Percentiles rank a stretch among this genome's conserved stretches.
These are phyloP conservation scores for Parascotia fuliginaria DNA, from an alignment of 2,888 invertebrate species.

Conservation along the genomic window DNA sequence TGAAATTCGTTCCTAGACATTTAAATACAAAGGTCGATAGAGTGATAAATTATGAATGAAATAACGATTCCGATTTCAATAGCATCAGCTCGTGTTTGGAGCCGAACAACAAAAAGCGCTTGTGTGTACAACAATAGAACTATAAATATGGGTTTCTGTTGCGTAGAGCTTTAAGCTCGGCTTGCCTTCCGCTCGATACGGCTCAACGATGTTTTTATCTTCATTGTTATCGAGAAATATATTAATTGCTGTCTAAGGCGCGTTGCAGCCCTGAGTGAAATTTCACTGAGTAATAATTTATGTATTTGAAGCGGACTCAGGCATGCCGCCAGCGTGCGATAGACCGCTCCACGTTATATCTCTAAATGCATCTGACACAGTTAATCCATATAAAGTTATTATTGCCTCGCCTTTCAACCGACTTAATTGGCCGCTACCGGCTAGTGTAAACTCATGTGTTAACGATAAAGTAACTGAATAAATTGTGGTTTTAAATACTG, in stretches of 20 bases:
- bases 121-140: conserved; percentile 72
- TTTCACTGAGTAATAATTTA: conserved; percentile 61
- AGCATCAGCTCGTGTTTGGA: conserved; percentile 67
- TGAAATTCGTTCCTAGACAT: conserved; percentile 69
- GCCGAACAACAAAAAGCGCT: conserved; percentile 70
- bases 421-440: conserved; percentile 77
- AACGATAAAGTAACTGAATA: conserved; percentile 74
- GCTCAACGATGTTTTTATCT: conserved; percentile 58
- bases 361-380: conserved; percentile 76
- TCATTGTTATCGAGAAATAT: conserved; percentile 57
- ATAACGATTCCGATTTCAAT: conserved; percentile 65
- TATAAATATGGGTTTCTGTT: conserved; percentile 78
- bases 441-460: conserved; percentile 73
- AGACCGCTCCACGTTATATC: conserved; percentile 64
- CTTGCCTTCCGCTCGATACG: conserved; percentile 62
- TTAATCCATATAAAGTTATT: conserved; percentile 81
- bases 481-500: conserved; percentile 68
- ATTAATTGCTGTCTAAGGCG: conserved; percentile 62
- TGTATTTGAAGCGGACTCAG: conserved; percentile 59
- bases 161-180: conserved; percentile 54
- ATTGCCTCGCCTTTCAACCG: conserved; percentile 72
- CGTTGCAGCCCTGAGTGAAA: conserved; percentile 56
- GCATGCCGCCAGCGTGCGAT: conserved; percentile 61
- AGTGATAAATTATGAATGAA: conserved; percentile 82
- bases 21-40: conserved; percentile 78